These are phyloP conservation scores for Aleiodes testaceus DNA, from an alignment of 2,888 invertebrate genomes.

Conservation along the genomic window DNA sequence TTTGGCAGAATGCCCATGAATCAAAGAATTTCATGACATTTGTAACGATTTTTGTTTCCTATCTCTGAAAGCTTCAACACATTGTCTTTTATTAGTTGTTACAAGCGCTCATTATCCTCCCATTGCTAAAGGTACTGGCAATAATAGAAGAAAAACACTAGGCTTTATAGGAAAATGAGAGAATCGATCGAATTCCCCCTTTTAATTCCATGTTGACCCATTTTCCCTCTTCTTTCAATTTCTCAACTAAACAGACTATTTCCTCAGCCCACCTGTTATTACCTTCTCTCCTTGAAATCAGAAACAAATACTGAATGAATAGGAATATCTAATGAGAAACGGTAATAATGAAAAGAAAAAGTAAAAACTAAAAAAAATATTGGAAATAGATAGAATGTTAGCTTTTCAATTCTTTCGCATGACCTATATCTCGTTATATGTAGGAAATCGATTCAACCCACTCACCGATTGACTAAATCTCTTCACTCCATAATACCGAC, in stretches of 20 bases:
- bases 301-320: not conserved
- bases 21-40: not conserved
- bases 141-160: slow-evolving; percentile 9
- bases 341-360: not conserved
- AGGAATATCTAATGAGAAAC: slow-evolving; percentile 2
- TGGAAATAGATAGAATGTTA: slow-evolving; percentile 5
- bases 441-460: slow-evolving; percentile 1
- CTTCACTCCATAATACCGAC: not conserved
- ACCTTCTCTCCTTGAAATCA: not conserved
- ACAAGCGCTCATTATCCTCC: slow-evolving; percentile 25
- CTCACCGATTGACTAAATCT: not conserved
- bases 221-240: slow-evolving; percentile 21
- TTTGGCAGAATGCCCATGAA: slow-evolving; percentile 20
- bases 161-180: not conserved
- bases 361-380: not conserved
- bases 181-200: slow-evolving; percentile 15
- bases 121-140: slow-evolving; percentile 2
- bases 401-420: not conserved
- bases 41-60: not conserved
- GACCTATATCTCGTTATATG: slow-evolving; percentile 3
- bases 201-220: slow-evolving; percentile 30
- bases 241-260: not conserved
- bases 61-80: not conserved
- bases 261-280: not conserved
- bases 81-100: not conserved